phyloP scores from a whole-genome alignment of 2,113 vertebrate species.

The Collichthys lucidus region DNA sequence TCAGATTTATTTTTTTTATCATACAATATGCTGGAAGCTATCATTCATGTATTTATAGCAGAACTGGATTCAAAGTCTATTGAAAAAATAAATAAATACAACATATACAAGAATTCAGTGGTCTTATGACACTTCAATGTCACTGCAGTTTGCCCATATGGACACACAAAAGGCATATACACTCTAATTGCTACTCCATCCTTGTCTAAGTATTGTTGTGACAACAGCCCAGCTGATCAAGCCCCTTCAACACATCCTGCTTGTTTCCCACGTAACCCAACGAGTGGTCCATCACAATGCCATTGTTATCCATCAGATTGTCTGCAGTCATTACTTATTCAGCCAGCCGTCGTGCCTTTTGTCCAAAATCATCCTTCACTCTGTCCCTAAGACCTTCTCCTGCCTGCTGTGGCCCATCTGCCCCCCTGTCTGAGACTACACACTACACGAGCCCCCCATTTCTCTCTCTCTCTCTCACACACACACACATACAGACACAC shows the following conservation, averaged over 20 bases:
- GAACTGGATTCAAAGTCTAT: neutral
- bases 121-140: conserved; percentile 6
- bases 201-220: conserved; percentile 66
- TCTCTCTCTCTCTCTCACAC: conserved; percentile 46
- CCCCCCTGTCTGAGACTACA: conserved; percentile 63
- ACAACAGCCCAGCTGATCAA: conserved; percentile 73
- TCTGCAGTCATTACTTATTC: conserved; percentile 79
- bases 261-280: conserved; percentile 70
- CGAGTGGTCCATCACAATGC: conserved; percentile 75
- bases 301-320: conserved; percentile 82
- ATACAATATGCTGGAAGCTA: conserved; percentile 30
- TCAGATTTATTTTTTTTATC: conserved; percentile 47
- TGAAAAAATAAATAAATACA: too few relatives aligned
- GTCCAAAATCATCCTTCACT: conserved; percentile 78
- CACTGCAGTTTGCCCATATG: conserved; percentile 49
- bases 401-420: conserved; percentile 79
- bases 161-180: conserved; percentile 59
- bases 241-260: conserved; percentile 38
- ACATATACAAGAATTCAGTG: neutral
- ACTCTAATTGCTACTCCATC: conserved; percentile 60
- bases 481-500: conserved; percentile 55
- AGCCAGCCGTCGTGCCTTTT: conserved; percentile 78
- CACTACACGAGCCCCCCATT: conserved; percentile 30
- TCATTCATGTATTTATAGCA: conserved; percentile 27
- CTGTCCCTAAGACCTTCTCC: conserved; percentile 71